Base-by-base conservation (phyloP, 2,113 vertebrate genomes). In the Rhegmatorhina hoffmannsi region DNA sequence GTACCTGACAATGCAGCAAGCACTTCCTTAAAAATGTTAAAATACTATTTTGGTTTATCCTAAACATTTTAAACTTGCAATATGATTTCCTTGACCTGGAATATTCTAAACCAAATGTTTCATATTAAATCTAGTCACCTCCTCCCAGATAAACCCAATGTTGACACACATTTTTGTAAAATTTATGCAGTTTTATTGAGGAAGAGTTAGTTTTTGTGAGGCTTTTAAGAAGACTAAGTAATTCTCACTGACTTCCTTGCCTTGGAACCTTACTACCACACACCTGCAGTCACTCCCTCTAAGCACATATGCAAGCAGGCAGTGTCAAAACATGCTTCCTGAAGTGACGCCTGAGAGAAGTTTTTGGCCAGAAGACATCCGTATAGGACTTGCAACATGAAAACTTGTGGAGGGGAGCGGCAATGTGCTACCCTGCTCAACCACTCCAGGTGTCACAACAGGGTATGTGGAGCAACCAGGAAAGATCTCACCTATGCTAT, bases 241-340 rank as follows among this genome's bases (percentile, higher is more conserved):
- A 70, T 60, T 76, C 43, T 67, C 44, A 13, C 72, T 34, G 46
- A 66, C 24, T 66, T 18, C 26, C 85, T 64, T 59, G 47, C 60
- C 55, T 70, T 67, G 24, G 33, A 80, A 76, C 43, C 75, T 88
- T 91, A 52, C n/a, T 76, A 40, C 34, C 10, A 3, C 33, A 43
- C 87, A 95, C 82, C 70, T 94, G 72, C 63, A 92, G 29, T 55
- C 56, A 84, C 50, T 92, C 55, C 34, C 34, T 66, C 56, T 50
- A 73, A 90, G 73, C 14, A 2, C 52, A 34, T 47, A 80, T 69
- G 60, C 85, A 90, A 81, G 47, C 52, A 81, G 33, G 63, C 63
- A 92, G 52, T 84, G 79, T 74, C 90, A 95, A 95, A 96, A 91
- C 53, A 66, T 13, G 47, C 82, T 85, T 87, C 70, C 43, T 79